phyloP scores from a whole-genome alignment of 2,113 vertebrate genomes.

The Pelmatolapia mariae region DNA sequence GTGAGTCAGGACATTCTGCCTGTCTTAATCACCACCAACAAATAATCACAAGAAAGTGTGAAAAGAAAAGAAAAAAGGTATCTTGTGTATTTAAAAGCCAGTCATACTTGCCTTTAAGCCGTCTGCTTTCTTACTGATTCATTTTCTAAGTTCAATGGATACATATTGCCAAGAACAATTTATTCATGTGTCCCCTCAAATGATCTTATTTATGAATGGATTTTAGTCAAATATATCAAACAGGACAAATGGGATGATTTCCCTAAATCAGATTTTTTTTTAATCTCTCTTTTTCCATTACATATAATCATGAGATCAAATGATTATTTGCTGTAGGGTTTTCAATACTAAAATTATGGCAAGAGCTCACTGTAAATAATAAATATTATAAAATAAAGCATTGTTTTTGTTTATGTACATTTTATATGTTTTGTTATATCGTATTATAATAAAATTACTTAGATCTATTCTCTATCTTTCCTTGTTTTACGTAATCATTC shows the following conservation, averaged over 20 bases:
- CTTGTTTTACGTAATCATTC: background rate
- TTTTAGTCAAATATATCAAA: background rate
- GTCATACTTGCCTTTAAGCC: background rate
- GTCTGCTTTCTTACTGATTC: background rate
- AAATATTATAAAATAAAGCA: background rate
- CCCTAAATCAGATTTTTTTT: background rate
- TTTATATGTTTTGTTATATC: background rate
- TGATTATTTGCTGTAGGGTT: background rate
- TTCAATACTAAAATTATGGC: background rate
- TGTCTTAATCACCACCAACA: background rate
- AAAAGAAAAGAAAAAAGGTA: background rate
- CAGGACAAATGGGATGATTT: background rate
- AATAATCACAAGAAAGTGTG: background rate
- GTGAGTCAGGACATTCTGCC: background rate
- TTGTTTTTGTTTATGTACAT: background rate
- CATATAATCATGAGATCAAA: background rate
- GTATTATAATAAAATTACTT: background rate
- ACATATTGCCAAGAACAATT: background rate
- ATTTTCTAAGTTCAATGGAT: background rate
- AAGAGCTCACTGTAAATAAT: background rate
- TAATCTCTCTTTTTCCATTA: background rate
- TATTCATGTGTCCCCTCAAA: background rate
- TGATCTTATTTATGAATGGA: background rate
- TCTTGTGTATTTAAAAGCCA: background rate
- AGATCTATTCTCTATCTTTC: background rate